Conservation (phyloP, 2,797 vertebrate species). For the Geotrypetes seraphini region DNA sequence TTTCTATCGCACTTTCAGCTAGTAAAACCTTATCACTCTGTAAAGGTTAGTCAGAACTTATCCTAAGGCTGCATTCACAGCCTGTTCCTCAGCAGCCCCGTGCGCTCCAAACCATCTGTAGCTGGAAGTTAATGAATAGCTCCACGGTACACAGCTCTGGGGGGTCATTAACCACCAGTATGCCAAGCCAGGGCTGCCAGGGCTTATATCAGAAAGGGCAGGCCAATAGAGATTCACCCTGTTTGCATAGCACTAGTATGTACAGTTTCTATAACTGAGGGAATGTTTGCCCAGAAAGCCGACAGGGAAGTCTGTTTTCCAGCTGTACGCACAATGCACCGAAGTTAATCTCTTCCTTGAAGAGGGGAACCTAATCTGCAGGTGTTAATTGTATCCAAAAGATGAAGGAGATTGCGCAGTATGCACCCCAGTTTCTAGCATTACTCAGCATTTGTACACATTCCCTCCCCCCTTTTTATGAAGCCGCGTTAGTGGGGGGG, state of each 20-base stretch:
- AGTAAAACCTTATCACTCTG: conserved; percentile 1
- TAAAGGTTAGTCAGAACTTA: neutral
- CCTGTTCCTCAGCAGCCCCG: neutral
- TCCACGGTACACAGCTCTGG: conserved; percentile 2
- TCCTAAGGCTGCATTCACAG: conserved; percentile 4
- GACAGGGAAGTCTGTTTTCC: neutral
- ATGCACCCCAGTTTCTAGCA: too few species aligned
- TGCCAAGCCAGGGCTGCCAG: neutral
- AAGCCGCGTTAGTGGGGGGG: too few species aligned
- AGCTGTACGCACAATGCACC: neutral
- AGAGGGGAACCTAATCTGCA: neutral
- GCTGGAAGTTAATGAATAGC: conserved; percentile 11
- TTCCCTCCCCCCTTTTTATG: too few species aligned
- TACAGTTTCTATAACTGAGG: conserved; percentile 17
- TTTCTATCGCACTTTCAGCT: too few species aligned
- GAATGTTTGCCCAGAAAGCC: conserved; percentile 30
- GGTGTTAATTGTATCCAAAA: too few species aligned
- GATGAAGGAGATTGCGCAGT: too few species aligned
- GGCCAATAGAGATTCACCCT: conserved; percentile 32
- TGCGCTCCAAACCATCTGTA: conserved; percentile 12
- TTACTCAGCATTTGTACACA: too few species aligned
- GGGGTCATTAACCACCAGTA: conserved; percentile 13
- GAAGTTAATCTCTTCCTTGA: neutral
- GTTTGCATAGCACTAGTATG: conserved; percentile 46
- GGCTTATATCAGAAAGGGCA: neutral